These are phyloP conservation scores for Cydia pomonella DNA, from an alignment of 1,140 invertebrate species.

Conservation along the genomic window DNA sequence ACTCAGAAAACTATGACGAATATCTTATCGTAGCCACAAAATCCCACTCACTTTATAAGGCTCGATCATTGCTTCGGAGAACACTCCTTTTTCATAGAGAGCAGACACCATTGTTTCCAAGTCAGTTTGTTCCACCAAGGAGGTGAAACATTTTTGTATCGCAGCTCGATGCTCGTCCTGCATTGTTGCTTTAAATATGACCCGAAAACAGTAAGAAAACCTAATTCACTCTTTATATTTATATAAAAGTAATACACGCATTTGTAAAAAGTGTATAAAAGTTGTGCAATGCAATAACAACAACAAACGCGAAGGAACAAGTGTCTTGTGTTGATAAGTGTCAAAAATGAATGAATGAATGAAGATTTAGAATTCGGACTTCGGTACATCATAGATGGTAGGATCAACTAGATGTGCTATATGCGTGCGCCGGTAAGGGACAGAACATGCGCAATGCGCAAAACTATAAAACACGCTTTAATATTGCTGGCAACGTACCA, in stretches of 20 bases:
- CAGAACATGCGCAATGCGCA: too few species aligned
- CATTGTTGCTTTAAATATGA: conserved; percentile 48
- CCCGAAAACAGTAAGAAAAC: not conserved
- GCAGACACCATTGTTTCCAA: conserved; percentile 64
- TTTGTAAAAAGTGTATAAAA: conserved; percentile 11
- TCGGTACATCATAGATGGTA: too few species aligned
- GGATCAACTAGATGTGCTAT: too few species aligned
- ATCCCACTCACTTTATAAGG: conserved; percentile 60
- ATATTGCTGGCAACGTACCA: too few species aligned
- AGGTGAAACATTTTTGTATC: conserved; percentile 67
- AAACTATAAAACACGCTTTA: too few species aligned
- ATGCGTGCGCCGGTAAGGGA: too few species aligned
- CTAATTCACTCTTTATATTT: not conserved
- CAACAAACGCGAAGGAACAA: not conserved
- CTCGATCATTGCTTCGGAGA: conserved; percentile 74
- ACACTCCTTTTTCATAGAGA: conserved; percentile 73
- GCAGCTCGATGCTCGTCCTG: conserved; percentile 63
- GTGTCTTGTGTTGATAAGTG: not conserved
- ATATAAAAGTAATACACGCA: conserved; percentile 9
- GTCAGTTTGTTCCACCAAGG: conserved; percentile 72
- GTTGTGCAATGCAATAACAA: conserved; percentile 8
- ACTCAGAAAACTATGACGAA: not conserved
- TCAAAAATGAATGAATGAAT: conserved; percentile 5
- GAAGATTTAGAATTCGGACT: too few species aligned
- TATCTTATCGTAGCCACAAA: not conserved